Percentiles rank a stretch among this genome's conserved stretches.
phyloP scores from a whole-genome alignment of 2,888 invertebrate genomes.

The Glyphotaelius pellucidus region DNA sequence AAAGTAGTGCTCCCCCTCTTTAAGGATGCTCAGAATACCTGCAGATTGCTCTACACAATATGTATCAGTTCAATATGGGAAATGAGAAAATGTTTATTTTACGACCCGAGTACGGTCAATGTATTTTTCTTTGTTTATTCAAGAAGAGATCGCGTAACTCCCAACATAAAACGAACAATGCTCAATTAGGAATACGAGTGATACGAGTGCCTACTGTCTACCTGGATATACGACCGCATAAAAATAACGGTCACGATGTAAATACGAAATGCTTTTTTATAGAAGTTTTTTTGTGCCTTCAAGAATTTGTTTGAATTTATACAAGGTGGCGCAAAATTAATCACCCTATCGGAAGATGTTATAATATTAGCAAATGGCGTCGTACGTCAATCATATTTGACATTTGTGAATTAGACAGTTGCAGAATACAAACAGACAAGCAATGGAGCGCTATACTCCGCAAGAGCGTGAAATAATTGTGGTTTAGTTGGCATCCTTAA shows the following conservation, averaged over 20 bases:
- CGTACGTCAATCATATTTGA: no score
- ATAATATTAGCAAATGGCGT: no score
- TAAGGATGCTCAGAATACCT: slow-evolving; percentile 55
- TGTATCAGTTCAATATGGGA: slow-evolving; percentile 51
- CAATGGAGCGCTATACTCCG: no score
- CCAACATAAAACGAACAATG: slow-evolving; percentile 39
- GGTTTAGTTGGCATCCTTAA: no score
- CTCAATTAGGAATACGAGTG: slow-evolving; percentile 13
- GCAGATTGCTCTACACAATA: slow-evolving; percentile 52
- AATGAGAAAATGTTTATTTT: slow-evolving; percentile 49
- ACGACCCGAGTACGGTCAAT: slow-evolving; percentile 35
- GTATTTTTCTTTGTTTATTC: slow-evolving; percentile 51
- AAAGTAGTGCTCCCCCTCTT: slow-evolving; percentile 56
- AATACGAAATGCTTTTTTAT: not conserved
- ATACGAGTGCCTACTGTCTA: not conserved
- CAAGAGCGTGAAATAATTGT: no score
- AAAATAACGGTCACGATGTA: not conserved
- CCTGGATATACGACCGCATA: slow-evolving; percentile 10
- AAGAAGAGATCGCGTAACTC: slow-evolving; percentile 47
- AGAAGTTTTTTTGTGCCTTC: not conserved
- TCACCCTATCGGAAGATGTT: no score
- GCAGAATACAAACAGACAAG: no score
- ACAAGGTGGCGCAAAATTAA: no score
- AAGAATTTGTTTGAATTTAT: not conserved
- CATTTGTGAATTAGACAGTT: no score